Base-by-base conservation (phyloP, 2,888 invertebrate species). In the Acrocera orbiculus region DNA sequence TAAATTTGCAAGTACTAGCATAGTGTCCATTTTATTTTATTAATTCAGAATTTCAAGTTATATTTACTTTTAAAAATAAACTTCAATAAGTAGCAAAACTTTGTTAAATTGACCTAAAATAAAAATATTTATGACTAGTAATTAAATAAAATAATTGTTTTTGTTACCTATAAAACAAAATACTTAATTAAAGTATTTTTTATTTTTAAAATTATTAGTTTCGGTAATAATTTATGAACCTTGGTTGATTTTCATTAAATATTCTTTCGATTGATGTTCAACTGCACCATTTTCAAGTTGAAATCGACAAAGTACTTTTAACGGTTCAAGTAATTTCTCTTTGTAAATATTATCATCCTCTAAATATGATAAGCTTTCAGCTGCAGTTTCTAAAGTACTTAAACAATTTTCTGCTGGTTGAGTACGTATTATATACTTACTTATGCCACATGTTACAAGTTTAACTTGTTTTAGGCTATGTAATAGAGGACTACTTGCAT, bases 231-330 rank as follows among this genome's bases (percentile, higher is more conserved):
- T 61, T 53, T 82, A 82, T 2, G 80, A 80, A 62, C 83, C 82
- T 43, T 67, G 68, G 50, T 76, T 76, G 43, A 76, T 79, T 59
- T 76, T 80, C 34, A 89, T 73, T 43, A 81, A 66, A 62, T 74
- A 85, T 53, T 90, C 87, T 61, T 87, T 90, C 45, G 89, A 90
- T 49, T 90, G 83, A 60, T 93, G 92, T 25, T 80, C 79, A 0
- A 89, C 86, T 20, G 92, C 92, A 9, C 93, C 93, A 63, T 90
- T 85, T 44, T 78, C 68, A 37, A 93, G 58, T 53, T 93, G 92
- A 62, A 75, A 86, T 52, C 76, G 68, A 56, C 92, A 92, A 25
- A 93, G 62, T 24, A 78, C 72, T 46, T 79, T 77, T 41, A 93
- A 60, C 0, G 92, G 92, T 43, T 73, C 68, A 10, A 86, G 64